Base-by-base conservation (phyloP, 53 echinoderm and acorn worm species). In the Holothuria scabra region DNA sequence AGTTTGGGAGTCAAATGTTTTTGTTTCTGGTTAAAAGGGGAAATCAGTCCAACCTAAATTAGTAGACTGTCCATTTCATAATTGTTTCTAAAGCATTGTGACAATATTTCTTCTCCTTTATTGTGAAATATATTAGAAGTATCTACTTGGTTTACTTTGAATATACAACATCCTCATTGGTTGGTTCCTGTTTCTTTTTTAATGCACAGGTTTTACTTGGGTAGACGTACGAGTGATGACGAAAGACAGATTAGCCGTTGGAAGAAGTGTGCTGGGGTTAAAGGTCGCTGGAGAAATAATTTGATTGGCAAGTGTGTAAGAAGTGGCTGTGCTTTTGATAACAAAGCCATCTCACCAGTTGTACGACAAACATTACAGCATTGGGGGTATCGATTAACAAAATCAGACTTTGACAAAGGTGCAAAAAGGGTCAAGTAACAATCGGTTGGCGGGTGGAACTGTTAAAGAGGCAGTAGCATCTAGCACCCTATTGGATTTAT, bases 231-330 rank as follows among this genome's bases (percentile, higher is more conserved):
- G 18, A 91, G 69, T 1, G 95, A 95, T 76, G 95, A 95, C 12
- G 95, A 93, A 28, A 70, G 95, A 35, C 95, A 95, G 82, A 90
- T 93, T 8, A 79, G 93, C 4, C 72, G 95, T 3, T 95, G 95
- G 95, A 86, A 84, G 46, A 85, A 87, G 61, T 95, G 95, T 76
- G 85, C 95, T 4, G 92, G 95, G 4, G 34, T 95, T 30, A 95
- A 90, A 84, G 95, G 95, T 41, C 92, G 95, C 33, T 95, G 95
- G 95, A 83, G 95, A 66, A 95, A 95, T 76, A 95, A 95, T 84
- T 91, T 95, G 60, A 95, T 95, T 30, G 92, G 86, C 46, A 95
- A 95, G 60, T 92, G 92, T 75, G 92, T 84, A 9, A 76, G 90
- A 26, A 93, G 95, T 80, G 91, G 93, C 25, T 84, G 89, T 61